Evolutionary conservation across 2,797 vertebrate species (phyloP), one percentile per base, ranked within the genome.

Genomic region (Acanthornis magna): DNA sequence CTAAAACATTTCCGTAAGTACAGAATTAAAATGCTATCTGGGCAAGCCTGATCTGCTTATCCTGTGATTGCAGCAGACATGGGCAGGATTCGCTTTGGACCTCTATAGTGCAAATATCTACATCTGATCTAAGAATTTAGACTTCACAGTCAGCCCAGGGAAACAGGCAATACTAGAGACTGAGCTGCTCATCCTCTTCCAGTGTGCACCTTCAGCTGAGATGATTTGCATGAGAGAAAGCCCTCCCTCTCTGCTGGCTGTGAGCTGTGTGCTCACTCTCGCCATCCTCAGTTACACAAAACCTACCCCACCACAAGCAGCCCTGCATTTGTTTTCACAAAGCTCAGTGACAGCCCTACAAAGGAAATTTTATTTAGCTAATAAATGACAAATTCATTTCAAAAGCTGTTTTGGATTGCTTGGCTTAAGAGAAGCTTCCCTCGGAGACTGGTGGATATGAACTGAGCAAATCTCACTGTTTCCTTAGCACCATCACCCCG

Each of bases 151-250:
- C 58, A 72, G 54, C 63, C 25, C 30, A 26, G 15, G 27, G 23
- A 26, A 48, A 27, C 5, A 34, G 38, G 16, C 25, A 72, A 2
- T 5, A 9, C n/a, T 27, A 4, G 7, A 58, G 43, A 10, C 53
- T 50, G 57, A n/a, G 17, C 4, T 9, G 7, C 5, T 0, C 3
- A 0, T 20, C 3, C 16, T 51, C 42, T 55, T n/a, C 23, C 36
- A 74, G 5, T 1, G 12, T 12, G 47, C 23, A 45, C 11, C 66
- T 57, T 15, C 48, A 81, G 32, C 29, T 54, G 53, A 38, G 48
- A 14, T 11, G 26, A 25, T n/a, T 15, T 55, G 11, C 9, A 15
- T 7, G 25, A 47, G 27, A 75, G 27, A 36, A 89, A 48, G 7
- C 7, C 15, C 22, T 13, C 0, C 5, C 48, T 30, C 63, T 68